Evolutionary conservation across 37 sponge, comb jelly and placozoan species (phyloP).

Genomic region (Hormiphora californensis): DNA sequence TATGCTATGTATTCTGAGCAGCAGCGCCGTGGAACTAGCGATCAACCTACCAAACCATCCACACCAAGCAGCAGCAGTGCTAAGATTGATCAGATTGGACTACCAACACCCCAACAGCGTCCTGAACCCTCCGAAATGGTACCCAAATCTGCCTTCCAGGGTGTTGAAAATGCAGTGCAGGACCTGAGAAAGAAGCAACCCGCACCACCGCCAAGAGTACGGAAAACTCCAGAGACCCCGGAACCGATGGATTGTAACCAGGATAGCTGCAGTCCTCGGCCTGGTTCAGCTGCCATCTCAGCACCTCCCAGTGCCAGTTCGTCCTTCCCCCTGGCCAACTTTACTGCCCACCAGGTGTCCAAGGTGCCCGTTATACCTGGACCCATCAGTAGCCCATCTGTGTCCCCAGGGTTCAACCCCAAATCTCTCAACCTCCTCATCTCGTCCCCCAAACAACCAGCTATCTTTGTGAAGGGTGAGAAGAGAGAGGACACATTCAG

Average conservation of each 20-base stretch:
- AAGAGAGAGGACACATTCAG: too few relatives aligned
- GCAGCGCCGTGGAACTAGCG: too few relatives aligned
- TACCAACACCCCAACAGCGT: background rate
- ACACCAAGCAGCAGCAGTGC: too few relatives aligned
- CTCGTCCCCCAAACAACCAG: slow-evolving; percentile 45
- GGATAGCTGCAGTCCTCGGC: slow-evolving; percentile 41
- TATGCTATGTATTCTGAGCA: too few relatives aligned
- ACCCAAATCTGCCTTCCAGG: slow-evolving; percentile 33
- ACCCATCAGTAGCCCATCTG: slow-evolving; percentile 34
- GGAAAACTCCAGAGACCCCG: slow-evolving; percentile 52
- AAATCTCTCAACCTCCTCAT: slow-evolving; percentile 47
- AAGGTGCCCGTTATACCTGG: slow-evolving; percentile 2
- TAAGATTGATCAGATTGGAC: too few relatives aligned
- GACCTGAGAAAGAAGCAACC: slow-evolving; percentile 29
- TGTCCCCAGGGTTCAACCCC: slow-evolving; percentile 45
- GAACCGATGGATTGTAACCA: slow-evolving; percentile 51
- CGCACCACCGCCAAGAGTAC: background rate
- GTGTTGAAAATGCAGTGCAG: slow-evolving; percentile 42
- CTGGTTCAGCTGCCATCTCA: slow-evolving; percentile 6
- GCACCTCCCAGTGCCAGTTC: background rate
- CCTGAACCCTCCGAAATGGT: background rate
- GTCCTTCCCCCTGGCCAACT: background rate
- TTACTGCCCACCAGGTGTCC: background rate
- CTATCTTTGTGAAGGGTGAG: too few relatives aligned
- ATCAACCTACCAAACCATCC: too few relatives aligned